Conservation (phyloP, 2,797 vertebrate genomes). For the Squalus acanthias region DNA sequence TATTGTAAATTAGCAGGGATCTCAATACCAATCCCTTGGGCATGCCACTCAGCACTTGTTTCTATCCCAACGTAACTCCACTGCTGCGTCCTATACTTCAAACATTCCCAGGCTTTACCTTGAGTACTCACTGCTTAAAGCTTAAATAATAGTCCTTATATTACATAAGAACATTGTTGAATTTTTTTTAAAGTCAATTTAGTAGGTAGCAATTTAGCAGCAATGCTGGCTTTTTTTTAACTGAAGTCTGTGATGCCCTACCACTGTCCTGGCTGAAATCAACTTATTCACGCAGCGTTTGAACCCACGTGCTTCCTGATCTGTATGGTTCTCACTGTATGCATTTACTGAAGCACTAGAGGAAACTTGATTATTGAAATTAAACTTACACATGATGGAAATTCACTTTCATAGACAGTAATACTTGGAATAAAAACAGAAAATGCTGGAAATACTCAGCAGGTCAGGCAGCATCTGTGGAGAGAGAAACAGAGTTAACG, state of each 20-base stretch:
- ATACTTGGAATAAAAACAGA: no score
- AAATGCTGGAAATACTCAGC: no score
- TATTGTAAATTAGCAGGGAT: neutral
- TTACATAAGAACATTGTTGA: neutral
- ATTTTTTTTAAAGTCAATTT: neutral
- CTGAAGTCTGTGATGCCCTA: neutral
- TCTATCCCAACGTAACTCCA: neutral
- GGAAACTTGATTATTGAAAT: neutral
- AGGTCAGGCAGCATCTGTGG: no score
- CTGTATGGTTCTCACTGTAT: neutral
- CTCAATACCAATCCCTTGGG: neutral
- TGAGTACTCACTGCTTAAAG: neutral
- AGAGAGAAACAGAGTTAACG: no score
- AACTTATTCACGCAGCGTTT: neutral
- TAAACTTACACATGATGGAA: neutral
- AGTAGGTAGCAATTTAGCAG: neutral
- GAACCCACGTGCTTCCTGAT: neutral
- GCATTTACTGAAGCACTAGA: neutral
- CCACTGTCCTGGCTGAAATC: neutral
- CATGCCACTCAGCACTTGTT: neutral
- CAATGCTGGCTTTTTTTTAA: no score
- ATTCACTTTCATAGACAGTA: neutral
- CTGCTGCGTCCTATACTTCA: neutral
- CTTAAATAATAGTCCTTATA: neutral
- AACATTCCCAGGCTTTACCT: neutral